These are phyloP conservation scores for Forbesichthys agassizii DNA, from an alignment of 2,113 vertebrate species.

Conservation along the genomic window DNA sequence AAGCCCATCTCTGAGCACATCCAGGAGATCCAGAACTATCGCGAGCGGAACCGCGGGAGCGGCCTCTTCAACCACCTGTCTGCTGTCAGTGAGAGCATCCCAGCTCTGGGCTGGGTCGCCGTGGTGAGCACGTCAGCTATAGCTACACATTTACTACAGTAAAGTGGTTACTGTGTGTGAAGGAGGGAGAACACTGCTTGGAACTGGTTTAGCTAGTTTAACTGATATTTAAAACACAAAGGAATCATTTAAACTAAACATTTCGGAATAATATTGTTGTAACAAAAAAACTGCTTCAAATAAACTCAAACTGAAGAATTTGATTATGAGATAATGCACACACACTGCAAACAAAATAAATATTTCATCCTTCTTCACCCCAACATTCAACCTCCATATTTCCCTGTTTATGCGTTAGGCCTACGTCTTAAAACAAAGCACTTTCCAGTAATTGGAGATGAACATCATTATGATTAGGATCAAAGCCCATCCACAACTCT, in stretches of 20 bases:
- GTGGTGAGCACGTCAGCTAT: slow-evolving; percentile 78
- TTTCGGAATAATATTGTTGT: neutral
- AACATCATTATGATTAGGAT: slow-evolving; percentile 39
- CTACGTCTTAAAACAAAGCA: slow-evolving; percentile 6
- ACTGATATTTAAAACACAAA: neutral
- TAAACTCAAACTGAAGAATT: neutral
- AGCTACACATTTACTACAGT: too few species aligned
- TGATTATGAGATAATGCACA: neutral
- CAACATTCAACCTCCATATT: neutral
- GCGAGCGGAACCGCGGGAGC: slow-evolving; percentile 92
- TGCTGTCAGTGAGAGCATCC: slow-evolving; percentile 94
- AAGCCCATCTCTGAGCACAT: slow-evolving; percentile 95
- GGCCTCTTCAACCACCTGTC: slow-evolving; percentile 95
- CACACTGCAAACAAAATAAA: neutral
- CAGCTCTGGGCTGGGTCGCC: slow-evolving; percentile 94
- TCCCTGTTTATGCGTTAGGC: slow-evolving; percentile 21
- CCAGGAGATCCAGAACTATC: slow-evolving; percentile 91
- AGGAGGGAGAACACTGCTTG: too few species aligned
- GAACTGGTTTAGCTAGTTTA: neutral
- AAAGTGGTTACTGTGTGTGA: too few species aligned
- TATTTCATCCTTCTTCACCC: neutral
- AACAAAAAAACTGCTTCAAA: neutral
- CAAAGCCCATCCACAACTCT: slow-evolving; percentile 23
- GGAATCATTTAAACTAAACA: neutral
- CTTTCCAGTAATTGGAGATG: neutral